Base-by-base conservation (phyloP, 1,140 invertebrate species). In the Drosophila malerkotliana region DNA sequence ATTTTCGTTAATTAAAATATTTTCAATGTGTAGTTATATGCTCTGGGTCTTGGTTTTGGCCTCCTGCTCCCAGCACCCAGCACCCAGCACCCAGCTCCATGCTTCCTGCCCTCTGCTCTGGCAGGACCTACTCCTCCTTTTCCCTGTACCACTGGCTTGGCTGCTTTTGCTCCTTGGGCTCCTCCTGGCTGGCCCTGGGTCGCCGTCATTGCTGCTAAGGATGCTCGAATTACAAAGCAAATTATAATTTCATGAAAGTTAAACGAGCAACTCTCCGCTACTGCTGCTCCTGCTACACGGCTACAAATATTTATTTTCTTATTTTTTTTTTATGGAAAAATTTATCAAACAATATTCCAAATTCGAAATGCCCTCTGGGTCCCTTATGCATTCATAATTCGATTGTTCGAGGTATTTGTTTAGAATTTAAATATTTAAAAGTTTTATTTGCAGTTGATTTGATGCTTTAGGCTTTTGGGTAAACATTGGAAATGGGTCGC, bases 161-260 rank as follows among this genome's bases (percentile, higher is more conserved):
- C 48, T 60, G 62, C 60, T 52, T 49, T 48, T 34, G 44, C 62
- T 32, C 24, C 48, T 14, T 64, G 51, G 54, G 24, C 60, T 79
- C 44, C 60, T 79, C 44, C 58, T 63, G 72, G 37, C 62, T 71
- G 69, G 51, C 58, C 67, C 73, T 44, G 14, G 61, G 62, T 69
- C 62, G 66, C 66, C 72, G 48, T 74, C 72, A 57, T 75, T 54
- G 60, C 78, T 79, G 81, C 78, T 84, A 85, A 87, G 75, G 78
- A 85, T 90, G 78, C 85, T 90, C 81, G 76, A 79, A 90, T 89
- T 89, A 90, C 81, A 90, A 87, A 90, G 78, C 87, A 90, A 90
- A 90, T 90, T 90, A 90, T 90, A 90, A 90, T 90, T 90, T 90
- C 87, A 90, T 90, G 85, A 90, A 90, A 90, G 85, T 90, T 90